A percentile compares a stretch with the other conserved stretches of the same genome.
Evolutionary conservation across 2,113 vertebrate genomes (phyloP).

Genomic region (Pionites leucogaster): DNA sequence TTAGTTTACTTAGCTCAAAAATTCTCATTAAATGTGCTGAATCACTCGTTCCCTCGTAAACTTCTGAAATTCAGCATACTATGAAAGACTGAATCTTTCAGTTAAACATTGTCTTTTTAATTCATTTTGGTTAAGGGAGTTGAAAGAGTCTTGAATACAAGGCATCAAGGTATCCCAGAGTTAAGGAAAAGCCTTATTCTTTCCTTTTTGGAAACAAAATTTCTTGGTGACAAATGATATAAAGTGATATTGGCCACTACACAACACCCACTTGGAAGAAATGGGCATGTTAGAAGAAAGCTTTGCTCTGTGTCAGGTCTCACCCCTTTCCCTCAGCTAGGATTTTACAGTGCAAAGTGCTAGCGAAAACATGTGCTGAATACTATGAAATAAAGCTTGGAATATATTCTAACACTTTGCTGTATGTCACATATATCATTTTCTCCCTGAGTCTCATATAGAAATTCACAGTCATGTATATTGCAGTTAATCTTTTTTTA

Average conservation of each 20-base stretch:
- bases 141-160: conserved; percentile 33
- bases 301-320: neutral
- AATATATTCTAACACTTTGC: neutral
- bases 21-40: conserved; percentile 10
- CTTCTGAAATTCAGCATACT: neutral
- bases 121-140: conserved; percentile 8
- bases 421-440: neutral
- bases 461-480: neutral
- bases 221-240: neutral
- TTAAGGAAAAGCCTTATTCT: neutral
- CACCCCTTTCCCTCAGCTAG: neutral
- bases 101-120: conserved; percentile 38
- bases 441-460: neutral
- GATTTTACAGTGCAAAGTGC: neutral
- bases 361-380: neutral
- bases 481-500: neutral
- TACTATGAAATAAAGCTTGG: neutral
- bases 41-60: neutral
- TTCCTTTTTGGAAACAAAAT: conserved; percentile 2
- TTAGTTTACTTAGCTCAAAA: neutral
- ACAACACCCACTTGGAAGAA: neutral
- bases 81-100: conserved; percentile 28
- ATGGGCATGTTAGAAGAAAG: neutral
- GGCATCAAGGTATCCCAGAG: neutral
- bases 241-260: neutral